Base-by-base conservation (phyloP, 2,888 invertebrate species). In the Adelognathus sp. region DNA sequence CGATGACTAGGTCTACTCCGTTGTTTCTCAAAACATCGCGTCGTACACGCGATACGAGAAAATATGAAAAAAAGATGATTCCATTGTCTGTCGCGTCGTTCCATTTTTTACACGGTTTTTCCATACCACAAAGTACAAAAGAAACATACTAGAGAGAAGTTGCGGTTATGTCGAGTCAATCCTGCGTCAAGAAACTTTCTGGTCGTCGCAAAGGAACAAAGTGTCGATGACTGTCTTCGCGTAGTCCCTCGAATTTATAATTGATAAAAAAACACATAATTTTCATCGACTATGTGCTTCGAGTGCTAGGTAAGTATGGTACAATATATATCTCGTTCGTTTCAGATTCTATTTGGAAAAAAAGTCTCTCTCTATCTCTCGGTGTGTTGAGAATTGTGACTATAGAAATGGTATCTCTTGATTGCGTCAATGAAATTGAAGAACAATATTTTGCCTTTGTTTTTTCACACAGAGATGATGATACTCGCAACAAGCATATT, bases 251-350 rank as follows among this genome's bases (percentile, higher is more conserved):
- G 18, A 70, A 16, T 71, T 60, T 52, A 54, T 7, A 50, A 16
- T 18, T n/a, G 58, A 39, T 52, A 7, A 61, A 33, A 14, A 16
- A 1, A 50, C 18, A 52, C 3, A 14, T 33, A 54, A 67, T 29
- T 7, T 31, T 39, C 56, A 76, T n/a, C n/a, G n/a, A 76, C 76
- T 76, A 67, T 79, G 79, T 79, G 76, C 79, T 56, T 67, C 79
- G 79, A 71, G 44, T 39, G 41, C 24, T 81, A 80, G 86, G 86
- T 86, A 86, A 86, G 86, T 86, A 86, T 81, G 58, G 46, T 64
- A 79, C 41, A 76, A 72, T 76, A 82, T 73, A 79, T 81, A 78
- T 58, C 44, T 72, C n/a, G 24, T 56, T 54, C 44, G 56, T 67
- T 75, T 52, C 54, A 54, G 21, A 60, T 56, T 73, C 27, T 9